These are phyloP conservation scores for Helleia helle DNA, from an alignment of 2,888 invertebrate genomes.

Conservation along the genomic window DNA sequence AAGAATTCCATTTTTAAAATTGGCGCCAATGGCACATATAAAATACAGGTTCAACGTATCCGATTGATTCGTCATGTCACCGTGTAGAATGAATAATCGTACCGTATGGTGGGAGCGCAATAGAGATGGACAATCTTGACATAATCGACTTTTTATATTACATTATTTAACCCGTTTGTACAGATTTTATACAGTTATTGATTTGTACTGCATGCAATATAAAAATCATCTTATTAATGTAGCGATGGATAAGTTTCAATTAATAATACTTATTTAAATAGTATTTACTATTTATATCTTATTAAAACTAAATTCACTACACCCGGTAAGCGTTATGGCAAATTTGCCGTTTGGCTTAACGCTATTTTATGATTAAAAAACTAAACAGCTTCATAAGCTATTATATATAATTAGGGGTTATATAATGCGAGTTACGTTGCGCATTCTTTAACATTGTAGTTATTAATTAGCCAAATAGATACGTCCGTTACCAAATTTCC, in stretches of 20 bases:
- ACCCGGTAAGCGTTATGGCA: too few species aligned
- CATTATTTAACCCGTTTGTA: too few species aligned
- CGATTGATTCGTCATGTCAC: conserved; percentile 69
- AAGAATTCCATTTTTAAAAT: conserved; percentile 3
- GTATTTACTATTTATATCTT: too few species aligned
- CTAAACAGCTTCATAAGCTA: too few species aligned
- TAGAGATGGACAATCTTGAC: conserved; percentile 16
- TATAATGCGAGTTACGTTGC: neutral
- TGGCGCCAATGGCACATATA: conserved; percentile 9
- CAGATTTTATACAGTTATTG: too few species aligned
- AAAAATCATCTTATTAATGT: too few species aligned
- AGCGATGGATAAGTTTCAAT: too few species aligned
- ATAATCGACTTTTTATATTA: conserved; percentile 3
- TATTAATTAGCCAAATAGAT: neutral
- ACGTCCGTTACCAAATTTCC: conserved; percentile 1
- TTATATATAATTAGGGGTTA: neutral
- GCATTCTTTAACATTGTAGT: neutral
- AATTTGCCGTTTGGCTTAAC: too few species aligned
- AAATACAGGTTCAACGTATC: conserved; percentile 25
- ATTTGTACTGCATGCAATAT: too few species aligned
- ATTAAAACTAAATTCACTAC: too few species aligned
- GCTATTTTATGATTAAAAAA: too few species aligned
- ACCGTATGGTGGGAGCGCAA: conserved; percentile 26
- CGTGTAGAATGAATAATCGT: conserved; percentile 67
- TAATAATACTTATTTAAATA: too few species aligned